A percentile compares a stretch with the other conserved stretches of the same genome.
Conservation (phyloP, 2,113 vertebrate genomes). For the Prionailurus viverrinus region DNA sequence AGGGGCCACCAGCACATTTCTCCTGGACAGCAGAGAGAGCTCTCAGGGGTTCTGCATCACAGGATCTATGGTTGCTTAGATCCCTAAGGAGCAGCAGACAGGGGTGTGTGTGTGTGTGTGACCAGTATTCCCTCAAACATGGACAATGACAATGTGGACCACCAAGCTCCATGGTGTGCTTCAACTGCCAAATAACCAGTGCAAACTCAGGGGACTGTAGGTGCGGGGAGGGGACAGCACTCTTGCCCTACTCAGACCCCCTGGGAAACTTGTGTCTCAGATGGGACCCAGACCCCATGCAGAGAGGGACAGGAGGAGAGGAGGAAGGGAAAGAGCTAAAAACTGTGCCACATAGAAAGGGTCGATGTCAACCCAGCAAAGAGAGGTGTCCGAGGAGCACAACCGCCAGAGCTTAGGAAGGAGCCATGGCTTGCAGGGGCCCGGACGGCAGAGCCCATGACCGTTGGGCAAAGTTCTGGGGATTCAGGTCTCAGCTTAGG, state of each 20-base stretch:
- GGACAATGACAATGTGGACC: too few relatives aligned
- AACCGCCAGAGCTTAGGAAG: rapidly evolving
- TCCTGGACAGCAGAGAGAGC: background rate
- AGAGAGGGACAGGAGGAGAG: background rate
- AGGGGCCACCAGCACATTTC: background rate
- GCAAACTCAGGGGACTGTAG: background rate
- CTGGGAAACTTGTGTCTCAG: background rate
- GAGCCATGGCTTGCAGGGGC: background rate
- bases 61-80: background rate
- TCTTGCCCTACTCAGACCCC: background rate
- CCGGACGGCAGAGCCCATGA: background rate
- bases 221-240: background rate
- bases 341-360: background rate
- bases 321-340: background rate
- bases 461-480: background rate
- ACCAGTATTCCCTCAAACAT: too few relatives aligned
- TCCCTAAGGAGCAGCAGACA: background rate
- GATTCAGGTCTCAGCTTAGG: background rate
- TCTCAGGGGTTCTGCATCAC: background rate
- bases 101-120: background rate
- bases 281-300: background rate
- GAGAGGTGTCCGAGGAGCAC: background rate
- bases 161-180: background rate
- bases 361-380: background rate
- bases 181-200: background rate